Percentiles rank a stretch among this genome's conserved stretches.
Evolutionary conservation across 1,140 invertebrate species (phyloP).

Genomic region (Atta colombica): DNA sequence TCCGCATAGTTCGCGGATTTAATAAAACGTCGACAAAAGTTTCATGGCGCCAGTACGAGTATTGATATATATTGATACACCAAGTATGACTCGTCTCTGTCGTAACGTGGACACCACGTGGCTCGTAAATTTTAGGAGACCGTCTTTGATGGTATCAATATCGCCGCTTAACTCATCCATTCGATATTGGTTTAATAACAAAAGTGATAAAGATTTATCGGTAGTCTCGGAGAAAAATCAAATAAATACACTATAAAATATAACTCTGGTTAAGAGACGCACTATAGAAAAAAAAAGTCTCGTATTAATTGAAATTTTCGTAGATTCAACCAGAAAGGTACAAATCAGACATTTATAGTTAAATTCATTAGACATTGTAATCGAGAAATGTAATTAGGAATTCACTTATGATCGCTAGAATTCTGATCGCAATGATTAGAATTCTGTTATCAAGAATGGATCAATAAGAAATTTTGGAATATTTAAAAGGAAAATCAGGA

Average conservation of each 20-base stretch:
- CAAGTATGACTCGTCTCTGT: constrained; percentile 40
- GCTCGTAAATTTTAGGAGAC: constrained; percentile 47
- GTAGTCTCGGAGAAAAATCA: background rate
- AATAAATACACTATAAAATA: constrained; percentile 15
- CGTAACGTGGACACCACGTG: constrained; percentile 34
- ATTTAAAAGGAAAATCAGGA: too few species aligned
- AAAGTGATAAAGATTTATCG: constrained; percentile 40
- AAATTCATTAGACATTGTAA: too few species aligned
- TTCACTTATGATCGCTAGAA: too few species aligned
- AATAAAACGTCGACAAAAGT: constrained; percentile 58
- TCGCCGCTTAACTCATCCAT: background rate
- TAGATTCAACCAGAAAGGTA: too few species aligned
- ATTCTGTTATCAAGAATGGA: too few species aligned
- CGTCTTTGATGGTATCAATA: constrained; percentile 26
- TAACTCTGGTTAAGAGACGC: background rate
- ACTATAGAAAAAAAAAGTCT: too few species aligned
- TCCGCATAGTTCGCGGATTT: constrained; percentile 47
- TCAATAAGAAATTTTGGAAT: too few species aligned
- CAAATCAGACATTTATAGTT: too few species aligned
- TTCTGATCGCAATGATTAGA: too few species aligned
- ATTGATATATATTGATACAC: constrained; percentile 52
- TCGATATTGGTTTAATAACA: constrained; percentile 29
- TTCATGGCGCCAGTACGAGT: background rate
- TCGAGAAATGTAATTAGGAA: too few species aligned
- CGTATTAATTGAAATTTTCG: too few species aligned